Percentiles rank a stretch among this genome's conserved stretches.
Conservation (phyloP, 2,888 invertebrate genomes). For the Epirrhoe alternata region DNA sequence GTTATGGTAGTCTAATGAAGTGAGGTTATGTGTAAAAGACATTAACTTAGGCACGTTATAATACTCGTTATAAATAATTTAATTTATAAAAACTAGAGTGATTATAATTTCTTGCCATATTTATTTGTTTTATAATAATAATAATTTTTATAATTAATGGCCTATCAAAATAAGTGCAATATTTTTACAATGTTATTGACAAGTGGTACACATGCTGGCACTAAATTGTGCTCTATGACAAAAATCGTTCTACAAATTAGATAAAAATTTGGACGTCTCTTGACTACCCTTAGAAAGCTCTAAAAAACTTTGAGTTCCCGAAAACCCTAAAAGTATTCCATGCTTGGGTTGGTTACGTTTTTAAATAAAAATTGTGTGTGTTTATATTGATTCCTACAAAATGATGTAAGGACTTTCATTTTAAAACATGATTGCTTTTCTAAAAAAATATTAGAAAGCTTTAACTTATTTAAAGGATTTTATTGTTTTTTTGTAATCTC, state of each 20-base stretch:
- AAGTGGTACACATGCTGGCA: constrained; percentile 49
- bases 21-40: constrained; percentile 14
- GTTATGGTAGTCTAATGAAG: constrained; percentile 3
- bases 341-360: neutral
- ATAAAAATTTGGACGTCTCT: neutral
- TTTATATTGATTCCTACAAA: too few species aligned
- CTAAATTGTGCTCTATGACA: constrained; percentile 47
- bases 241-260: constrained; percentile 1
- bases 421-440: constrained; percentile 5
- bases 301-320: neutral
- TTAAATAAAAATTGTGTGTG: neutral
- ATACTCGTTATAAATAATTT: constrained; percentile 60
- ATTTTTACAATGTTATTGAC: constrained; percentile 44
- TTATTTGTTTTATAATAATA: constrained; percentile 54
- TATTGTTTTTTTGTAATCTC: constrained; percentile 8
- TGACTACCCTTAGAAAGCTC: neutral
- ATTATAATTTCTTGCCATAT: constrained; percentile 43
- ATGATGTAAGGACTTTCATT: neutral
- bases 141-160: constrained; percentile 51
- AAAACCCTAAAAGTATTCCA: neutral
- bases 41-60: constrained; percentile 42
- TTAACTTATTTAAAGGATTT: neutral
- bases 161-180: constrained; percentile 64
- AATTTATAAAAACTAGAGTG: constrained; percentile 43
- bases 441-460: constrained; percentile 2